phyloP scores from a whole-genome alignment of 2,797 vertebrate species.

The Gymnocypris eckloni region DNA sequence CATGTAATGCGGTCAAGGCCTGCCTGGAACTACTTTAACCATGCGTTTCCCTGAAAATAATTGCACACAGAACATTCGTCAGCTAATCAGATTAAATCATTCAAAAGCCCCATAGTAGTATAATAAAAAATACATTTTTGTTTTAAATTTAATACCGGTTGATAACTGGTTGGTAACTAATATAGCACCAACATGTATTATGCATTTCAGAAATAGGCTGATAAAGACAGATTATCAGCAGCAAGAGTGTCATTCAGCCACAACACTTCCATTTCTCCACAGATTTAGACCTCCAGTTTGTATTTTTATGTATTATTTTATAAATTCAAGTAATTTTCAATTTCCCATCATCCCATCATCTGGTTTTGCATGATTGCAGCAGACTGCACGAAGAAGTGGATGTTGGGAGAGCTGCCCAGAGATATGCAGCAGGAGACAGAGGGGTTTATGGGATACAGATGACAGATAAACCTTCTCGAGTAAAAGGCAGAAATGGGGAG shows the following conservation, averaged over 20 bases:
- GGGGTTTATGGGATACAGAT: slow-evolving; percentile 66
- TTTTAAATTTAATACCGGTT: too few relatives aligned
- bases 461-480: slow-evolving; percentile 50
- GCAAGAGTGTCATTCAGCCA: neutral
- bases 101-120: neutral
- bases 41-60: too few relatives aligned
- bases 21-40: neutral
- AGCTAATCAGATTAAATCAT: neutral
- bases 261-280: neutral
- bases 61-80: neutral
- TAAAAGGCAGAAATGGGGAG: slow-evolving; percentile 22
- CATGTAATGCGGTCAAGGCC: neutral
- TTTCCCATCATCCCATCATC: neutral
- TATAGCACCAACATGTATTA: neutral
- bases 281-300: neutral
- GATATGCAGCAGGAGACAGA: slow-evolving; percentile 39
- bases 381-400: slow-evolving; percentile 6
- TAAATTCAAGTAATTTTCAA: neutral
- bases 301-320: neutral
- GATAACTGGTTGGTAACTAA: neutral
- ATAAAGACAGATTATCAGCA: neutral
- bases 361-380: neutral
- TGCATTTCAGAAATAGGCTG: neutral
- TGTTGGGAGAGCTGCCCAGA: slow-evolving; percentile 28
- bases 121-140: too few relatives aligned